A percentile compares a stretch with the other conserved stretches of the same genome.
These are phyloP conservation scores for Lordiphosa mommai DNA, from an alignment of 1,140 invertebrate genomes.

Conservation along the genomic window DNA sequence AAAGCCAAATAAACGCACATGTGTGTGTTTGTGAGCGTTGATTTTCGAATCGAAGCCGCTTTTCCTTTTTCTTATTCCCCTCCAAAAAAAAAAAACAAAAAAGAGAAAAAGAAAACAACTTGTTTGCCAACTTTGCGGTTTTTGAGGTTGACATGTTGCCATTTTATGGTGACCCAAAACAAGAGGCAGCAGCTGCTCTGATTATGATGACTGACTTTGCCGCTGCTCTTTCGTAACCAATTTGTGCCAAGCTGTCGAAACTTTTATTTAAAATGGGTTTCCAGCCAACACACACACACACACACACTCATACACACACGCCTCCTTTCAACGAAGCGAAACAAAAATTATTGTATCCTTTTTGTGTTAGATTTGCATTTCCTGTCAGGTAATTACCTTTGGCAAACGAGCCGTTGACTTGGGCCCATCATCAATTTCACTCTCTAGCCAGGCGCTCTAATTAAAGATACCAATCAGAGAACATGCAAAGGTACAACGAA, in stretches of 20 bases:
- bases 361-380: constrained; percentile 63
- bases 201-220: constrained; percentile 63
- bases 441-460: constrained; percentile 55
- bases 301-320: constrained; percentile 10
- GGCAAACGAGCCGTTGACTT: constrained; percentile 74
- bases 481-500: constrained; percentile 62
- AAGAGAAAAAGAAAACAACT: constrained; percentile 31
- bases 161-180: constrained; percentile 68
- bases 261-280: constrained; percentile 50
- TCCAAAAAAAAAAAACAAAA: constrained; percentile 1
- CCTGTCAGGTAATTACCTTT: constrained; percentile 73
- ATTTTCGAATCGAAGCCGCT: constrained; percentile 71
- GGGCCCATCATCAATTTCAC: constrained; percentile 62
- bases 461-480: constrained; percentile 73
- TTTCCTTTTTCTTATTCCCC: constrained; percentile 28
- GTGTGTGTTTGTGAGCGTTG: constrained; percentile 48
- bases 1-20: constrained; percentile 48
- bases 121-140: constrained; percentile 77
- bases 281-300: constrained; percentile 1
- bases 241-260: constrained; percentile 61
- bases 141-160: constrained; percentile 76
- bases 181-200: constrained; percentile 45
- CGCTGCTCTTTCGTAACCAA: constrained; percentile 36
- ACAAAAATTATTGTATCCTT: constrained; percentile 54
- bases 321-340: constrained; percentile 35